Evolutionary conservation across 2,888 invertebrate genomes (phyloP).

Genomic region (Drosophila diplacantha): DNA sequence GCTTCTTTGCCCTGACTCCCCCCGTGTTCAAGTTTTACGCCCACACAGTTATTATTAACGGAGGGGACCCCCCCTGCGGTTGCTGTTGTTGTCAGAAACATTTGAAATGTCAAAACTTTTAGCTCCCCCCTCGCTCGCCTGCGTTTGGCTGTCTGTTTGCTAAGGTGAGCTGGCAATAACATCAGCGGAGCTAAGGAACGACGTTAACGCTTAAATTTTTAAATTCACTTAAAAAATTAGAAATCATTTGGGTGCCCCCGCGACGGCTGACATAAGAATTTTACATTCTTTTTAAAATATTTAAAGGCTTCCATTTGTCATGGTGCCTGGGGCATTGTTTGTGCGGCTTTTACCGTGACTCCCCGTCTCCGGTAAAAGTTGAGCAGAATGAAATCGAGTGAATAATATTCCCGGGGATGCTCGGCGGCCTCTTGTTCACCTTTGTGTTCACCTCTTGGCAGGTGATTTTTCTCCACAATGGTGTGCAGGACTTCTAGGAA

Average conservation of each 20-base stretch:
- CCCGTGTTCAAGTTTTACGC: slow-evolving; percentile 45
- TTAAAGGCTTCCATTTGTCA: slow-evolving; percentile 51
- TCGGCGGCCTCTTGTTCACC: not conserved
- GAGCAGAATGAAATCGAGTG: slow-evolving; percentile 1
- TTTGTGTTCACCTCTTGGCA: slow-evolving; percentile 4
- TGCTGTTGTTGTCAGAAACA: slow-evolving; percentile 68
- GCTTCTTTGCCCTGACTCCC: not conserved
- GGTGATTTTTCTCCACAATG: slow-evolving; percentile 17
- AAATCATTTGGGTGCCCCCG: slow-evolving; percentile 31
- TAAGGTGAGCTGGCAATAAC: slow-evolving; percentile 19
- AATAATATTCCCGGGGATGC: slow-evolving; percentile 1
- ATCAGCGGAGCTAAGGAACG: slow-evolving; percentile 4
- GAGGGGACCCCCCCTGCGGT: slow-evolving; percentile 9
- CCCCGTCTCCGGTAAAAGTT: not conserved
- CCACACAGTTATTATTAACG: slow-evolving; percentile 64
- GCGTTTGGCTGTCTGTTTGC: slow-evolving; percentile 15
- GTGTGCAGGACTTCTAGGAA: slow-evolving; percentile 9
- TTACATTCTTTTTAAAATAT: slow-evolving; percentile 52
- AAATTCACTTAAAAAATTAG: slow-evolving; percentile 68
- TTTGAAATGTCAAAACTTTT: slow-evolving; percentile 71
- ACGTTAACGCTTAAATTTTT: slow-evolving; percentile 59
- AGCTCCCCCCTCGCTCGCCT: slow-evolving; percentile 21
- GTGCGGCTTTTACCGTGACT: slow-evolving; percentile 4
- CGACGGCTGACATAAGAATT: slow-evolving; percentile 16
- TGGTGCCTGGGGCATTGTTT: slow-evolving; percentile 20